Percentiles rank a stretch among this genome's conserved stretches.
Conservation (phyloP, 1,140 invertebrate species). For the Drosophila nigromelanica region DNA sequence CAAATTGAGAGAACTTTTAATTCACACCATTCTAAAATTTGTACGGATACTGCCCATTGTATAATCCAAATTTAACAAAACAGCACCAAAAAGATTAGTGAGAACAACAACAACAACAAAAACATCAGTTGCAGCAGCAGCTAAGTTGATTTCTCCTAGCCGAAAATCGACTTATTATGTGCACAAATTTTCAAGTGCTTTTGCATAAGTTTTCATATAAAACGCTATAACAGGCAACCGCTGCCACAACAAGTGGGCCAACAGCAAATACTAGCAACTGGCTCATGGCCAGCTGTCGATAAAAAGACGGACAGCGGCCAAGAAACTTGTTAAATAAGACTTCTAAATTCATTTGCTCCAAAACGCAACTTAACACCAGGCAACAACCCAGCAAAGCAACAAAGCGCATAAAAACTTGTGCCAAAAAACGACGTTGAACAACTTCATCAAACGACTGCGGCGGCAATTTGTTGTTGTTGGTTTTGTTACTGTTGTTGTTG, state of each 20-base stretch:
- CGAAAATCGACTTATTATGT: slow-evolving; percentile 24
- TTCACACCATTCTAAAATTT: background rate
- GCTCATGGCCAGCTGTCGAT: slow-evolving; percentile 65
- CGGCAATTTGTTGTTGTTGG: slow-evolving; percentile 36
- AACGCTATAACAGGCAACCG: slow-evolving; percentile 51
- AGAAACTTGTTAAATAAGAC: slow-evolving; percentile 80
- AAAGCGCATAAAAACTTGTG: slow-evolving; percentile 59
- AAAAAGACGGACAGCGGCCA: slow-evolving; percentile 25
- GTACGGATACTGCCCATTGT: background rate
- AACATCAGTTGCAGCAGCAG: background rate
- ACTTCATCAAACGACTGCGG: slow-evolving; percentile 73
- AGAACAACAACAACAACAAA: slow-evolving; percentile 2
- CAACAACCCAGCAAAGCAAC: slow-evolving; percentile 31
- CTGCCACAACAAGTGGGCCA: slow-evolving; percentile 32
- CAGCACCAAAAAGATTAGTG: slow-evolving; percentile 9
- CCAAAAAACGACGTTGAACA: slow-evolving; percentile 47
- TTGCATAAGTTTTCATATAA: slow-evolving; percentile 43
- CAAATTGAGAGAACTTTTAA: no score
- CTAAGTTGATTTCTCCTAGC: background rate
- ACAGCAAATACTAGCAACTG: slow-evolving; percentile 51
- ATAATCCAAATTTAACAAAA: slow-evolving; percentile 5
- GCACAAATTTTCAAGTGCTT: slow-evolving; percentile 42
- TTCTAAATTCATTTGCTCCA: slow-evolving; percentile 77
- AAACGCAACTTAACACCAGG: slow-evolving; percentile 75
- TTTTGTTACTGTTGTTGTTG: slow-evolving; percentile 24